Conservation (phyloP, 2,113 vertebrate species). For the Austrofundulus limnaeus region DNA sequence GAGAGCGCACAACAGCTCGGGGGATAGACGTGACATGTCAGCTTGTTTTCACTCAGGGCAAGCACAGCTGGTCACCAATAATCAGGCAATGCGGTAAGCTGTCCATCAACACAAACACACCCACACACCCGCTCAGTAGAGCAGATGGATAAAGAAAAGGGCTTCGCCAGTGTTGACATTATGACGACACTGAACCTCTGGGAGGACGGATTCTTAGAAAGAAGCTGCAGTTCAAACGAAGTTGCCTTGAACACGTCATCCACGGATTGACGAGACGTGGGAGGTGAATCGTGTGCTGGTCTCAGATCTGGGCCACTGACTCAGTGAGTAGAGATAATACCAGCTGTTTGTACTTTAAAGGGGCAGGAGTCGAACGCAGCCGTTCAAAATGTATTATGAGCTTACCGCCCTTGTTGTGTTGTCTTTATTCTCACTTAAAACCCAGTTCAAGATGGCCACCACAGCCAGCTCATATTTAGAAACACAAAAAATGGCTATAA, state of each 20-base stretch:
- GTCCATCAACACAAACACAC: constrained; percentile 26
- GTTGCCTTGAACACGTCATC: constrained; percentile 34
- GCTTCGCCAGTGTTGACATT: constrained; percentile 39
- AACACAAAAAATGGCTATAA: too few species aligned
- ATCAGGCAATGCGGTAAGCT: constrained; percentile 58
- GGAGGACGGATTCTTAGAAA: constrained; percentile 23
- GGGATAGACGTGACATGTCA: constrained; percentile 32
- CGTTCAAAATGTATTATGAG: neutral
- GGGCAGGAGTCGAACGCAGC: constrained; percentile 13
- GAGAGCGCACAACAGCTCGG: constrained; percentile 18
- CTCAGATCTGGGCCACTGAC: constrained; percentile 37
- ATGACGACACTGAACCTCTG: constrained; percentile 33
- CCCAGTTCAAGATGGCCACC: too few species aligned
- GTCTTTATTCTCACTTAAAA: too few species aligned
- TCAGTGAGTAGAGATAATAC: constrained; percentile 24
- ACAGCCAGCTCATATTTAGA: too few species aligned
- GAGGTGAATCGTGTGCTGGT: constrained; percentile 15
- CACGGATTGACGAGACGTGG: constrained; percentile 20
- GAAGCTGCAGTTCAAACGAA: constrained; percentile 26
- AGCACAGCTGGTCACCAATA: constrained; percentile 63
- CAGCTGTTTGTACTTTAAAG: constrained; percentile 12
- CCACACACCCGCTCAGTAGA: constrained; percentile 16
- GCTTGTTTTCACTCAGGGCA: constrained; percentile 26
- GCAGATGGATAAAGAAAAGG: constrained; percentile 61
- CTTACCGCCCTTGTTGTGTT: too few species aligned